Percentiles rank a stretch among this genome's conserved stretches.
These are phyloP conservation scores for Callorhinus ursinus DNA, from an alignment of 2,113 vertebrate species.

Conservation along the genomic window DNA sequence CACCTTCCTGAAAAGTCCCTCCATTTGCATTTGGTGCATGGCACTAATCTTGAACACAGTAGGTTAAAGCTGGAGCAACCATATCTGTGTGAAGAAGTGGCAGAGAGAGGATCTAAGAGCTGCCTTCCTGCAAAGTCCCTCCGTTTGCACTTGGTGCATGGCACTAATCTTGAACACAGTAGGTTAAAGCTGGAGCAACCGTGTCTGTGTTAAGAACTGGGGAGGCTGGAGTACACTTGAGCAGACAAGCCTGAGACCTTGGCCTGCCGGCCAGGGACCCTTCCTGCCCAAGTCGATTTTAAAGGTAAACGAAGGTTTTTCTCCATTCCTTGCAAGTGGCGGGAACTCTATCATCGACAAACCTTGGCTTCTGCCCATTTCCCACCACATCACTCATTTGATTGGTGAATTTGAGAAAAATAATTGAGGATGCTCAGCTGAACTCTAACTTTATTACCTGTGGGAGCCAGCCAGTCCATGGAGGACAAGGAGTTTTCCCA, in stretches of 20 bases:
- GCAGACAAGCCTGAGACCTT: background rate
- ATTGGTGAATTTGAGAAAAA: background rate
- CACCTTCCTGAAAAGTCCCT: background rate
- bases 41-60: conserved; percentile 60
- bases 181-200: conserved; percentile 25
- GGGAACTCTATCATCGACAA: background rate
- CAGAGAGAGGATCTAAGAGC: conserved; percentile 12
- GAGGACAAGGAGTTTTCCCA: background rate
- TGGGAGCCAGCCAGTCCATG: background rate
- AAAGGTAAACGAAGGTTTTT: background rate
- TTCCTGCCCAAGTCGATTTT: background rate
- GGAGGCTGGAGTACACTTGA: background rate
- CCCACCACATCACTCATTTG: background rate
- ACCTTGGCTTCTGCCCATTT: background rate
- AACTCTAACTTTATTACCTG: background rate
- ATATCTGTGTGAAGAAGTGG: background rate
- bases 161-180: conserved; percentile 60
- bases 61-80: conserved; percentile 28
- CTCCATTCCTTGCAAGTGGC: background rate
- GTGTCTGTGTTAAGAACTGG: background rate
- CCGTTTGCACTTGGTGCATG: conserved; percentile 24
- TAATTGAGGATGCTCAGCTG: background rate
- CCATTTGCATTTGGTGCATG: conserved; percentile 28
- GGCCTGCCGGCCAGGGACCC: background rate
- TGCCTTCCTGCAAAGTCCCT: background rate